A percentile compares a stretch with the other conserved stretches of the same genome.
Conservation (phyloP, 2,797 vertebrate genomes). For the Crypturellus tataupa region DNA sequence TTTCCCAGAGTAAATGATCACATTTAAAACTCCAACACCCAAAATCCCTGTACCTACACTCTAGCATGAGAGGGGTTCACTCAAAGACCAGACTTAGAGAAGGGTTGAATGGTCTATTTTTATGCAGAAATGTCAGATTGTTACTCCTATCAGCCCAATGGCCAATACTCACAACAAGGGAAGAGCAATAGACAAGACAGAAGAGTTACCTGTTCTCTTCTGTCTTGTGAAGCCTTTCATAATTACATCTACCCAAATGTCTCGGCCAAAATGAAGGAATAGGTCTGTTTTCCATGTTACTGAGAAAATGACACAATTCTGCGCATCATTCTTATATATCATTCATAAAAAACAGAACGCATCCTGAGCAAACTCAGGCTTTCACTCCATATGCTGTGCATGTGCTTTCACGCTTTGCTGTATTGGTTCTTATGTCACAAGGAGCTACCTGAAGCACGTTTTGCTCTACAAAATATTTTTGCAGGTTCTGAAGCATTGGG, state of each 20-base stretch:
- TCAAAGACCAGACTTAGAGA: not conserved
- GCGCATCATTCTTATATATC: not conserved
- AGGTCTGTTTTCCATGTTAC: not conserved
- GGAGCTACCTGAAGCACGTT: not conserved
- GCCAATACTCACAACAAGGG: too few relatives aligned
- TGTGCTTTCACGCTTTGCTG: not conserved
- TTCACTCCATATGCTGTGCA: not conserved
- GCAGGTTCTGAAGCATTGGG: not conserved
- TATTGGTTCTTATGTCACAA: not conserved
- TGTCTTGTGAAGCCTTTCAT: too few relatives aligned
- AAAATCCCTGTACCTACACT: slow-evolving; percentile 14
- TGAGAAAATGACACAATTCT: not conserved
- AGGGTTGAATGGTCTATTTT: too few relatives aligned
- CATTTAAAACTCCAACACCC: slow-evolving; percentile 68
- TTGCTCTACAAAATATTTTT: not conserved
- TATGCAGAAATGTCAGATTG: too few relatives aligned
- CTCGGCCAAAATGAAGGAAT: not conserved
- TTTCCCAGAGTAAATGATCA: slow-evolving; percentile 38
- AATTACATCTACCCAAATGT: not conserved
- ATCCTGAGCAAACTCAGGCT: not conserved
- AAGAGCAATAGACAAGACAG: too few relatives aligned
- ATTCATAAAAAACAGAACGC: not conserved
- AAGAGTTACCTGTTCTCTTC: too few relatives aligned
- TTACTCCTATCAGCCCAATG: too few relatives aligned
- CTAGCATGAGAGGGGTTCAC: not conserved